Base-by-base conservation (phyloP, 1,140 invertebrate species). In the Drosophila lowei region DNA sequence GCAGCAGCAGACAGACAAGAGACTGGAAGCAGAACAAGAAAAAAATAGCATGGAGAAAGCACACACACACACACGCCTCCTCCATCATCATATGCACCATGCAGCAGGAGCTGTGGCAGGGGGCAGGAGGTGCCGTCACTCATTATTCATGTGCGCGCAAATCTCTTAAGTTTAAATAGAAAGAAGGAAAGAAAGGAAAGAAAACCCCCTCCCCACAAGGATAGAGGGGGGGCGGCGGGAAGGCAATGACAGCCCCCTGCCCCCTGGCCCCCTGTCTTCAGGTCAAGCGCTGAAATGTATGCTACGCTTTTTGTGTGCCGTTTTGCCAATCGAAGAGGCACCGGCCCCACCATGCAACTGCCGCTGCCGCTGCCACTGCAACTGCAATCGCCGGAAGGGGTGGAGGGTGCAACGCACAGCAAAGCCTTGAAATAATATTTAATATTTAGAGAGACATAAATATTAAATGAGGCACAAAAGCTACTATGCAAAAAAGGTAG, bases 361-460 rank as follows among this genome's bases (percentile, higher is more conserved):
- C 47, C 56, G 61, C 68, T 63, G 59, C 67, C 61, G 46, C 23
- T 65, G 56, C 46, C 42, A 67, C n/a, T 52, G 42, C 18, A 18
- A 18, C 18, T 18, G 18, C 18, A 18, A 18, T 18, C 18, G 18
- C 57, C 42, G 25, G 50, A 16, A 13, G 42, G 15, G 41, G 42
- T 1, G 2, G 30, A 30, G 46, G 16, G 55, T 71, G 58, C 43
- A 47, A 63, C 79, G 62, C 57, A 73, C 76, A 63, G 84, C 74
- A 88, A 86, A 83, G 83, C 90, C 90, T 91, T 90, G 86, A 91
- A 91, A 91, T 91, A 91, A 91, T 91, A 91, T 91, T 91, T 91
- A 91, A 91, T 91, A 91, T 91, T 91, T 91, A 91, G 90, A 91
- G 90, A 90, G 86, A 86, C 81, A 91, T 91, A 91, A 91, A 91